These are phyloP conservation scores for Panthera tigris DNA, from an alignment of 2,113 vertebrate species.

Conservation along the genomic window DNA sequence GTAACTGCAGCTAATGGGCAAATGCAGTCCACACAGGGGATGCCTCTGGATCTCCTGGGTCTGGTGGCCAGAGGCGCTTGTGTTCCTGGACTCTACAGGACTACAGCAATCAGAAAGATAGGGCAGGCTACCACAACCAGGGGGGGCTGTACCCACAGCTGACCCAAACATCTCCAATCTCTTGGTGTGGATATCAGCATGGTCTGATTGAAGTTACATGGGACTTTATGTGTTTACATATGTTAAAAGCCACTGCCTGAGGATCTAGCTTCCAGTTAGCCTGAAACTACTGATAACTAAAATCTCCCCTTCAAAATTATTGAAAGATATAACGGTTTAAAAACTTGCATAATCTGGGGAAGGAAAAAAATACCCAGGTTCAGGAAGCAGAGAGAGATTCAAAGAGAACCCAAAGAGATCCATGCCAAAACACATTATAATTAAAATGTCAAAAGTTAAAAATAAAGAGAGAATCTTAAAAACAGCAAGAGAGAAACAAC, in stretches of 20 bases:
- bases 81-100: not conserved
- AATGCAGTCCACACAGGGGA: not conserved
- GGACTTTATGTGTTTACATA: not conserved
- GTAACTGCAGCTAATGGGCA: not conserved
- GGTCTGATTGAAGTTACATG: not conserved
- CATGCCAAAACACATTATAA: not conserved
- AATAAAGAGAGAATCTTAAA: not conserved
- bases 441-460: not conserved
- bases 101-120: not conserved
- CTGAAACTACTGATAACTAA: not conserved
- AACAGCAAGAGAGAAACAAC: not conserved
- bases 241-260: not conserved
- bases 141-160: not conserved
- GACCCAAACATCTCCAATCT: not conserved
- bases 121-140: not conserved
- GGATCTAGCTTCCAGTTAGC: not conserved
- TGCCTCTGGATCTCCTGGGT: not conserved
- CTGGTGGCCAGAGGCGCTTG: not conserved
- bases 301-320: not conserved
- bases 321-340: not conserved
- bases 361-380: not conserved
- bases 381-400: not conserved
- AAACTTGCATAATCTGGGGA: not conserved
- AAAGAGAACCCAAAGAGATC: not conserved
- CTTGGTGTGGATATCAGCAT: not conserved